These are phyloP conservation scores for Tetragonula clypearis DNA, from an alignment of 1,140 invertebrate genomes.

Conservation along the genomic window DNA sequence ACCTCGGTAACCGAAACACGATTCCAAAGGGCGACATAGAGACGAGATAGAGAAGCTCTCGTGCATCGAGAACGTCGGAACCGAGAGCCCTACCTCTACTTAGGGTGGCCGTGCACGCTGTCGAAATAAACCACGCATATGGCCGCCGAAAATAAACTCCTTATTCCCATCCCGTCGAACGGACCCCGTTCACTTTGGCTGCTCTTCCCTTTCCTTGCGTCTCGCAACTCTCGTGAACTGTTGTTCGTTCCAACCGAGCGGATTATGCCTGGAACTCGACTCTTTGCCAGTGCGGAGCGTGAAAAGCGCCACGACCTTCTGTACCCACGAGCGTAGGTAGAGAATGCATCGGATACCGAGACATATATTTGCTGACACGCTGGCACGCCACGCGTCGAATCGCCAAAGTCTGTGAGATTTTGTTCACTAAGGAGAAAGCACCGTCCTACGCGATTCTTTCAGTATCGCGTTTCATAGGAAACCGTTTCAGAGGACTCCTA, in stretches of 20 bases:
- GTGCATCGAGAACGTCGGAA: conserved; percentile 56
- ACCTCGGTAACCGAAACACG: too few species aligned
- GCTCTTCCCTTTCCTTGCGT: conserved; percentile 20
- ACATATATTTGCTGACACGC: conserved; percentile 71
- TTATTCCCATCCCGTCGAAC: conserved; percentile 78
- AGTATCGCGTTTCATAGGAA: not conserved
- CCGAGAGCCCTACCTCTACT: conserved; percentile 58
- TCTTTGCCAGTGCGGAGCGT: conserved; percentile 13
- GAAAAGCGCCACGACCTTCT: conserved; percentile 29
- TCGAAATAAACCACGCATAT: conserved; percentile 81
- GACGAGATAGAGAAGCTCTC: conserved; percentile 21
- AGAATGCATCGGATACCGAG: conserved; percentile 67
- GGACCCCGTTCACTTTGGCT: conserved; percentile 42
- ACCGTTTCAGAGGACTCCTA: not conserved
- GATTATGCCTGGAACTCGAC: conserved; percentile 52
- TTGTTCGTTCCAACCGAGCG: conserved; percentile 47
- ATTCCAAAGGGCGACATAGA: not conserved
- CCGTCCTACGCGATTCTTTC: not conserved
- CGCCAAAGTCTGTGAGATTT: not conserved
- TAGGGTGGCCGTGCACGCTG: conserved; percentile 66
- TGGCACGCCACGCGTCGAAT: conserved; percentile 37
- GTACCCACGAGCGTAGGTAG: conserved; percentile 51
- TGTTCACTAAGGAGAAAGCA: not conserved
- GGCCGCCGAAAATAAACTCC: conserved; percentile 80
- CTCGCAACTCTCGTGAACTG: not conserved